Base-by-base conservation (phyloP, 1,140 invertebrate species). In the Hyles euphorbiae region DNA sequence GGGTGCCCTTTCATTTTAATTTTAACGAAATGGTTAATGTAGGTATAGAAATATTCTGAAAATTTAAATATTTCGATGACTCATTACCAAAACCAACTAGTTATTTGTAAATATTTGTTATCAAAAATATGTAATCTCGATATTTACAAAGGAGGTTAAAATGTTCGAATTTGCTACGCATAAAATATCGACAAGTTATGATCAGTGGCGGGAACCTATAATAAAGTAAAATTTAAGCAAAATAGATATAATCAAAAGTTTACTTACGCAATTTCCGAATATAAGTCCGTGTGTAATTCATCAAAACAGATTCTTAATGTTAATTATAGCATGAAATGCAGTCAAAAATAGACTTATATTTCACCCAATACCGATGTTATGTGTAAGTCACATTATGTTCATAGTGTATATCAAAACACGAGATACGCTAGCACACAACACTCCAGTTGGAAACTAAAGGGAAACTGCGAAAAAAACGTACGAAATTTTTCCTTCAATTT, bases 221-320 rank as follows among this genome's bases (percentile, higher is more conserved):
- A 22, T 50, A 56, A 34, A 53, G 69, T 67, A 72, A 61, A 76
- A 77, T 72, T 60, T 65, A 55, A 53, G 56, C n/a, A 22, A 59
- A 59, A 47, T 12, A 52, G 34, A 49, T 3, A 63, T 59, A 59
- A 63, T 46, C 52, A 53, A 52, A 34, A 33, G 10, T 52, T 32
- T 51, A 85, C 82, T 85, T 85, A 85, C 82, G 82, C 82, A 81
- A 85, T 81, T 83, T 81, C 53, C 66, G 58, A 62, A 63, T 57
- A 65, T 78, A 65, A 66, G 54, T 66, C 68, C 60, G 63, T 43
- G 59, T 65, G 69, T 56, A 53, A 59, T 56, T 63, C 61, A 63
- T 56, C 53, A 56, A 63, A 56, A 48, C 36, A n/a, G 61, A 34
- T 56, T 49, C 53, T 52, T 8, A 34, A 12, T 53, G 56, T 40